Percentiles rank a stretch among this genome's conserved stretches.
Conservation (phyloP, 2,888 invertebrate species). For the Tenthredo livida region DNA sequence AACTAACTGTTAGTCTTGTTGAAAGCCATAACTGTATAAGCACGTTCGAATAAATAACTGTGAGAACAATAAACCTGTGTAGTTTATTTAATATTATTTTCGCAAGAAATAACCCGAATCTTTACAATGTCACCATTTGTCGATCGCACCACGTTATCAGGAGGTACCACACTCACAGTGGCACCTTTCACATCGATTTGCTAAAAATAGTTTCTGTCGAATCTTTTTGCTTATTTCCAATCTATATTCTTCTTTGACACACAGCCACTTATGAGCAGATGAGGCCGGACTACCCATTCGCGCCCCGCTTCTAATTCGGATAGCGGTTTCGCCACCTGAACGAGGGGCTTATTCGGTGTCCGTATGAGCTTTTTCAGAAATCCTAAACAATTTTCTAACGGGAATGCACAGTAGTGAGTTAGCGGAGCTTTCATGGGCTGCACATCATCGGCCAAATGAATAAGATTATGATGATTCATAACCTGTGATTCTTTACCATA, state of each 20-base stretch:
- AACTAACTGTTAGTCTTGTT: too few species aligned
- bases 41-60: too few species aligned
- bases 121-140: not conserved
- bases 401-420: constrained; percentile 55
- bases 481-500: constrained; percentile 32
- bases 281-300: not conserved
- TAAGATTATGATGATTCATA: constrained; percentile 20
- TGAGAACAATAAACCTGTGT: too few species aligned
- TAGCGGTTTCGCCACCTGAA: constrained; percentile 31
- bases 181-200: not conserved
- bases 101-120: not conserved
- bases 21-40: too few species aligned
- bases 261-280: constrained; percentile 21
- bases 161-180: not conserved
- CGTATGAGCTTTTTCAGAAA: constrained; percentile 52
- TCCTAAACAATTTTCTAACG: constrained; percentile 57
- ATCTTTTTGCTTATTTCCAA: not conserved
- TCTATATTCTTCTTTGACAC: not conserved
- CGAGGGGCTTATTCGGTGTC: constrained; percentile 44
- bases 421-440: constrained; percentile 55
- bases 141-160: not conserved
- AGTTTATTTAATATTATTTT: not conserved
- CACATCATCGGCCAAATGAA: constrained; percentile 58
- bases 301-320: constrained; percentile 22
- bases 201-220: not conserved